Evolutionary conservation across 2,797 vertebrate species (phyloP).

Genomic region (Tapirus indicus): DNA sequence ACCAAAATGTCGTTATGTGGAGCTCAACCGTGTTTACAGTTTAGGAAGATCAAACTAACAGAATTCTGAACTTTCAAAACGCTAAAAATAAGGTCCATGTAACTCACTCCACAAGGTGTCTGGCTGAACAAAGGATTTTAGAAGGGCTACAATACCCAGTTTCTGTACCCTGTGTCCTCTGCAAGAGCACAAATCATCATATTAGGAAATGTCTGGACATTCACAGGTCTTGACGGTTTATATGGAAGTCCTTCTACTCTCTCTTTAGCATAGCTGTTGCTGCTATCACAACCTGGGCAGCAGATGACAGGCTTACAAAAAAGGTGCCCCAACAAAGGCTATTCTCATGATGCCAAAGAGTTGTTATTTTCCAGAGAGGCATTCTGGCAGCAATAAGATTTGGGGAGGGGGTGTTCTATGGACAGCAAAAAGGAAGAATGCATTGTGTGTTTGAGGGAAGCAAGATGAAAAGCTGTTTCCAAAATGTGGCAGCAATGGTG

Average conservation of each 20-base stretch:
- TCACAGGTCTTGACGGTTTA: neutral
- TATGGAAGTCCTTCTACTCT: neutral
- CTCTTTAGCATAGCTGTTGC: neutral
- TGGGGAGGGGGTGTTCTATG: neutral
- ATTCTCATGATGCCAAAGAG: neutral
- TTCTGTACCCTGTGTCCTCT: slow-evolving; percentile 29
- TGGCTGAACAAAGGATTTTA: neutral
- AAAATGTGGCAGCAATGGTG: slow-evolving; percentile 5
- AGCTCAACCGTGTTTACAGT: neutral
- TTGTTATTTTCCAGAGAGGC: neutral
- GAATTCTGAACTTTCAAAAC: slow-evolving; percentile 49
- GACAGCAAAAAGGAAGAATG: neutral
- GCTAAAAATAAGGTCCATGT: neutral
- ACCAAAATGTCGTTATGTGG: too few relatives aligned
- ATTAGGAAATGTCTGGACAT: neutral
- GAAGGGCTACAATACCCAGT: neutral
- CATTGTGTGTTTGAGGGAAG: neutral
- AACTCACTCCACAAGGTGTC: neutral
- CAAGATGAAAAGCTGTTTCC: neutral
- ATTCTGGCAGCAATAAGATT: neutral
- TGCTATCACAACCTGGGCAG: neutral
- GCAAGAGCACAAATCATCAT: neutral
- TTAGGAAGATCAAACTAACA: neutral
- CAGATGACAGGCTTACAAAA: neutral
- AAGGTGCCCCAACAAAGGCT: neutral